Percentiles rank a stretch among this genome's conserved stretches.
These are phyloP conservation scores for Epicauta chinensis DNA, from an alignment of 1,140 invertebrate genomes.

Conservation along the genomic window DNA sequence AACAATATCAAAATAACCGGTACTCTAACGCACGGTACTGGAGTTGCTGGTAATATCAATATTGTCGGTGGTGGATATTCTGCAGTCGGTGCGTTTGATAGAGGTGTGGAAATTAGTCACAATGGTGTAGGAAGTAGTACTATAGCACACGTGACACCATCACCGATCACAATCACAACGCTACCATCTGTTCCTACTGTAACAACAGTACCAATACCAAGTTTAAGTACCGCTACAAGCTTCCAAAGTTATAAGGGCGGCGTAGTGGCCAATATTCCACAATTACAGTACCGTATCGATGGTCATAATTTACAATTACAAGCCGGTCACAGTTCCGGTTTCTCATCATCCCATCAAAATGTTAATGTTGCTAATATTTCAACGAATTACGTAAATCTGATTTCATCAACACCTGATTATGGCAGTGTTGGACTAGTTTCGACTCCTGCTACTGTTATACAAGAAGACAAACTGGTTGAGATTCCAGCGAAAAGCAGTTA, in stretches of 20 bases:
- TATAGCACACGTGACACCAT: conserved; percentile 12
- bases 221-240: conserved; percentile 17
- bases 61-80: conserved; percentile 36
- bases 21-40: neutral
- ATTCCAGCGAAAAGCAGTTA: neutral
- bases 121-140: conserved; percentile 14
- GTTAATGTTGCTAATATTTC: conserved; percentile 8
- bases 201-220: conserved; percentile 31
- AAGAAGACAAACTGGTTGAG: no score
- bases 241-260: conserved; percentile 32
- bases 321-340: no score
- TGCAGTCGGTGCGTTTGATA: conserved; percentile 25
- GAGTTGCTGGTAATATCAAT: conserved; percentile 26
- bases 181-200: conserved; percentile 29
- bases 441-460: neutral
- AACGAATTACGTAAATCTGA: neutral
- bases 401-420: conserved; percentile 5
- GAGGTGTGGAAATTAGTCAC: conserved; percentile 17
- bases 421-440: no score
- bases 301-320: no score
- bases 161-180: conserved; percentile 18
- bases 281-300: conserved; percentile 34
- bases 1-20: no score
- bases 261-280: conserved; percentile 36
- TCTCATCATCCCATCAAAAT: neutral